Percentiles rank a stretch among this genome's conserved stretches.
These are phyloP conservation scores for Myiozetetes cayanensis DNA, from an alignment of 2,113 vertebrate species.

Conservation along the genomic window DNA sequence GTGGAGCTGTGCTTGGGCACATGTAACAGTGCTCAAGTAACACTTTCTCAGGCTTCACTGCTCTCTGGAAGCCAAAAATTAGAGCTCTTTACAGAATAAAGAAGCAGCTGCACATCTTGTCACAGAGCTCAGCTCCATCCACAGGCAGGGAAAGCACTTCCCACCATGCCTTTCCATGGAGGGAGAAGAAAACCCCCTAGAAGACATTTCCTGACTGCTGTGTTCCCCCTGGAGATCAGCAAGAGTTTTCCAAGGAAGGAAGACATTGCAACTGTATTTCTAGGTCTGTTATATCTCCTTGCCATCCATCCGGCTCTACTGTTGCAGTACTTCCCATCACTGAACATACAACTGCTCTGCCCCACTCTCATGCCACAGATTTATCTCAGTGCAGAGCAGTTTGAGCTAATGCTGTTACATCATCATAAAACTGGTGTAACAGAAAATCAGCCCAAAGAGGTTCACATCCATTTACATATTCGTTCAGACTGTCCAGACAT, in stretches of 20 bases:
- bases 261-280: background rate
- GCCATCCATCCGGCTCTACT: rapidly evolving
- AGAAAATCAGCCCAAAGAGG: background rate
- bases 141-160: background rate
- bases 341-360: background rate
- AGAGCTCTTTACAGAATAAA: background rate
- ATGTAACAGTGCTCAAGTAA: background rate
- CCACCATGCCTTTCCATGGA: background rate
- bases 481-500: background rate
- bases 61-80: background rate
- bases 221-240: background rate
- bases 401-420: background rate
- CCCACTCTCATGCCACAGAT: background rate
- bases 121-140: background rate
- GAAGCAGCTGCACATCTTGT: background rate
- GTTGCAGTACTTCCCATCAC: background rate
- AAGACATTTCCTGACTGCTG: background rate
- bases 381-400: background rate
- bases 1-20: background rate
- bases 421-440: background rate
- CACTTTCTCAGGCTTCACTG: background rate
- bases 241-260: background rate
- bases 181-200: background rate
- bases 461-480: background rate
- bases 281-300: background rate